These are phyloP conservation scores for Ganaspis brasiliensis DNA, from an alignment of 2,888 invertebrate species.

Conservation along the genomic window DNA sequence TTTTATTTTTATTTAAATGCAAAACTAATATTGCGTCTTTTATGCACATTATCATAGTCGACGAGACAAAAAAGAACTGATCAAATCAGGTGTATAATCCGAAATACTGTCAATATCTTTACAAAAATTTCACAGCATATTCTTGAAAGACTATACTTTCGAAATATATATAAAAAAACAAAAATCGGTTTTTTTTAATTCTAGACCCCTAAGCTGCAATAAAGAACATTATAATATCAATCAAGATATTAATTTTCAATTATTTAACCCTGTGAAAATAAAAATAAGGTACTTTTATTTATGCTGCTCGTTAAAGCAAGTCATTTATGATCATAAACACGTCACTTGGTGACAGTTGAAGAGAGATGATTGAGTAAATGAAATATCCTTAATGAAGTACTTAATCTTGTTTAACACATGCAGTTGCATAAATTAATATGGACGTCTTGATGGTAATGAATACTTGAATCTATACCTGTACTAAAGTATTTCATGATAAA, in stretches of 20 bases:
- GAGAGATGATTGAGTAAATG: constrained; percentile 2
- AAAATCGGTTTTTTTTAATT: too few species aligned
- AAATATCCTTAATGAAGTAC: constrained; percentile 6
- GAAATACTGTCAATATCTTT: too few species aligned
- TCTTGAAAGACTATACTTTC: too few species aligned
- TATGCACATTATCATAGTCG: too few species aligned
- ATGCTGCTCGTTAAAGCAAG: background rate
- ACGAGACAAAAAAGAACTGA: too few species aligned
- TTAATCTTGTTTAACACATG: constrained; percentile 33
- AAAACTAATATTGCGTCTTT: too few species aligned
- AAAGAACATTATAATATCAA: too few species aligned
- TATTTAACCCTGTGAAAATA: background rate
- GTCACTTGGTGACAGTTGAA: background rate
- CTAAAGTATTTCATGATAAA: background rate
- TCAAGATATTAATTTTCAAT: background rate
- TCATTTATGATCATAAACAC: constrained; percentile 1
- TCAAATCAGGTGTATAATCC: too few species aligned
- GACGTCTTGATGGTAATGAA: background rate
- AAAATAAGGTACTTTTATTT: background rate
- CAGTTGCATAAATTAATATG: constrained; percentile 12
- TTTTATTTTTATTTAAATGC: too few species aligned
- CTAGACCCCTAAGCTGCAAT: too few species aligned
- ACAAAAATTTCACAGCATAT: too few species aligned
- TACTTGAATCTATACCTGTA: background rate
- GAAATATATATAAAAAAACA: too few species aligned